These are phyloP conservation scores for Momotus momota DNA, from an alignment of 2,797 vertebrate species.

Conservation along the genomic window DNA sequence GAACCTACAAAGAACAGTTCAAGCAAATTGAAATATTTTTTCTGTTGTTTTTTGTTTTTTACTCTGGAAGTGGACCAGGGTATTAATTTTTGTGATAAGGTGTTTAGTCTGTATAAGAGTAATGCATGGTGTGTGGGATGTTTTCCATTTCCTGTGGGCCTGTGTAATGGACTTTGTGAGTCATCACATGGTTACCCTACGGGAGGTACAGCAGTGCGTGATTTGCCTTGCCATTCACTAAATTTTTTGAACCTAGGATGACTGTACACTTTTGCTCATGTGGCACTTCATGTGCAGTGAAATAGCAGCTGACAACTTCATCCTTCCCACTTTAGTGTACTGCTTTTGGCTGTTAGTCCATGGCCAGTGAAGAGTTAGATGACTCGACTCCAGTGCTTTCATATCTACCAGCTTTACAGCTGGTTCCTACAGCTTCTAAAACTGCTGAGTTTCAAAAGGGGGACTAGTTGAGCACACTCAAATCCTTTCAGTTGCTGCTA, in stretches of 20 bases:
- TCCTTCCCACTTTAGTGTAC: neutral
- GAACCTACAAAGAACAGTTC: neutral
- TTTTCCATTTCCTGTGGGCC: neutral
- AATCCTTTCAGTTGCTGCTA: neutral
- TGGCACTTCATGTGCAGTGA: neutral
- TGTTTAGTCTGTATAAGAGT: neutral
- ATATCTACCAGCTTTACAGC: neutral
- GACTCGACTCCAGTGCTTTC: neutral
- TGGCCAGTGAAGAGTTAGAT: neutral
- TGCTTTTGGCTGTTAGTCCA: neutral
- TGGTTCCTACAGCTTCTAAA: neutral
- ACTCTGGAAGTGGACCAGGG: neutral
- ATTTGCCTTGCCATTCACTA: neutral
- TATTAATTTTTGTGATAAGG: neutral
- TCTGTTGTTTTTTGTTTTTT: neutral
- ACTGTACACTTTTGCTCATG: neutral
- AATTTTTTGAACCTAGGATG: neutral
- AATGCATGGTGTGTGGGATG: neutral
- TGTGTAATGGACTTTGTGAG: neutral
- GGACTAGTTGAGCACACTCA: neutral
- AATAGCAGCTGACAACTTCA: neutral
- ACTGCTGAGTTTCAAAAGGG: neutral
- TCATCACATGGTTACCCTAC: neutral
- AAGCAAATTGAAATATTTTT: neutral
- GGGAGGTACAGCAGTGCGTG: neutral